Conservation (phyloP, 2,797 vertebrate genomes). For the Fistularia commersonii region DNA sequence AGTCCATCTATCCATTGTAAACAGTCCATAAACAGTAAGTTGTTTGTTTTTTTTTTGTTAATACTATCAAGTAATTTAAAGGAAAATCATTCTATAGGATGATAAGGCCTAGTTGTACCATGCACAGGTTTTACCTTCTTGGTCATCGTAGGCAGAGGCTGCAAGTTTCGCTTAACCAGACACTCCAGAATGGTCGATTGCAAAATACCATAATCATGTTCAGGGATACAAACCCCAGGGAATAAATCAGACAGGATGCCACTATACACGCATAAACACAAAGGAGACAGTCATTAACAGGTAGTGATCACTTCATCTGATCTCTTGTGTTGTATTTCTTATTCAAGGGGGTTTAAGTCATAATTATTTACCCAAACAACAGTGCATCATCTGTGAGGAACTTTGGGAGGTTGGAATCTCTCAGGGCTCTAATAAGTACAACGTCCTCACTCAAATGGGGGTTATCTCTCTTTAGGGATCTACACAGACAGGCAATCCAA, state of each 20-base stretch:
- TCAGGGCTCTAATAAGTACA: constrained; percentile 83
- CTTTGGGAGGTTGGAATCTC: constrained; percentile 84
- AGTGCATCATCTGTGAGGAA: constrained; percentile 81
- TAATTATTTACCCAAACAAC: constrained; percentile 75
- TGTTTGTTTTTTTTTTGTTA: too few species aligned
- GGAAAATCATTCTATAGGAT: too few species aligned
- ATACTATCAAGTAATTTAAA: too few species aligned
- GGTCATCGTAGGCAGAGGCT: constrained; percentile 77
- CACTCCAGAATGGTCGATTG: constrained; percentile 79
- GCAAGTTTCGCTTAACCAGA: constrained; percentile 74
- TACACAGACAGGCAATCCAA: constrained; percentile 32
- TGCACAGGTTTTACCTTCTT: constrained; percentile 49
- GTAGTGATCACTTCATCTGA: background rate
- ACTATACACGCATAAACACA: constrained; percentile 52
- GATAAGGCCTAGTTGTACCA: too few species aligned
- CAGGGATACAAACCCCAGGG: constrained; percentile 83
- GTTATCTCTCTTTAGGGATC: constrained; percentile 83
- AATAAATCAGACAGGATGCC: constrained; percentile 89
- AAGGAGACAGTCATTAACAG: background rate
- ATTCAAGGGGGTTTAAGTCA: too few species aligned
- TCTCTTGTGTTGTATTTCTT: background rate
- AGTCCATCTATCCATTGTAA: too few species aligned
- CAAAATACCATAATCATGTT: constrained; percentile 84
- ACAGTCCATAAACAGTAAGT: too few species aligned
- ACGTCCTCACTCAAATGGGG: constrained; percentile 83